Evolutionary conservation across 2,113 vertebrate species (phyloP), one percentile per base, ranked within the genome.

Genomic region (Python bivittatus): DNA sequence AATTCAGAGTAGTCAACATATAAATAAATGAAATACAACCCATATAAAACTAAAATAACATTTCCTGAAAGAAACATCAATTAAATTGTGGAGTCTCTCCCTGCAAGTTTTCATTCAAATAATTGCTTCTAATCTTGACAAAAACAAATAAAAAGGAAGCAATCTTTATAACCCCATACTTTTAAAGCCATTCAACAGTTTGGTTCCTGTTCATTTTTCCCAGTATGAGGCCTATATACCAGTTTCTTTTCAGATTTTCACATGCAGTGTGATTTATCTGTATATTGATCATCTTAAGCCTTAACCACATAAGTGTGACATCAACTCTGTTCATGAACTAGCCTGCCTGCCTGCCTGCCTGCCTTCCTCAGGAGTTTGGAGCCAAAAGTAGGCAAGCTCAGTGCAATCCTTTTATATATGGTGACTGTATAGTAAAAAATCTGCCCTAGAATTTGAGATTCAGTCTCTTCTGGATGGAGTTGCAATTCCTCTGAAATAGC

Each of bases 371-470:
- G 9, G 15, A 4, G 42, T 42, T 8, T 89, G 6, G 15, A 90
- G 2, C 6, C 91, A 58, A 64, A 92, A 56, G 48, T 9, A 90
- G 56, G 87, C 79, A n/a, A 90, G 7, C 0, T 33, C 38, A 38
- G 25, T 90, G 1, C 0, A 93, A 23, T 58, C 52, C 29, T 91
- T n/a, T 53, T 5, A 89, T 92, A 17, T n/a, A 93, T 94, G 92
- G 38, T 57, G 87, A 87, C 6, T 89, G 12, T 17, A 29, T 38
- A 86, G 85, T 88, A 2, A 64, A 13, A 64, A n/a, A 10, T 10
- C 10, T 64, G 60, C 60, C 27, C 60, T 64, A 11, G 60, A 61
- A 27, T 61, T 61, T 61, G 25, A 64, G 27, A 64, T 64, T 64
- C 27, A 64, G 4, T 13, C 29, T n/a, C 29, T 68, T n/a, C 29